Evolutionary conservation across 1,140 invertebrate species (phyloP).

Genomic region (Solenopsis fugax): DNA sequence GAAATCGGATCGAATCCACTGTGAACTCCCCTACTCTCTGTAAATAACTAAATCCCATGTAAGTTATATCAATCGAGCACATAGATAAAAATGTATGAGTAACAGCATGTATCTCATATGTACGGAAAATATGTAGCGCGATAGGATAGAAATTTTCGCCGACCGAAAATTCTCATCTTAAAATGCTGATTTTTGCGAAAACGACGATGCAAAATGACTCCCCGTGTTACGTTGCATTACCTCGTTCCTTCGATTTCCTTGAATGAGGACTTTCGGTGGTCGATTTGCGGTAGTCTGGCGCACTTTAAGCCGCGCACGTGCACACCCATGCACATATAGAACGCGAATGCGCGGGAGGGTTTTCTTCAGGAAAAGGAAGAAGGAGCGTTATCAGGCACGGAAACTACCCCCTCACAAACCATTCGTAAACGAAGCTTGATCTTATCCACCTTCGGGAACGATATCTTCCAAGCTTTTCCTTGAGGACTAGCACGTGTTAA

Average conservation of each 20-base stretch:
- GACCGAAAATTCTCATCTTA: conserved; percentile 48
- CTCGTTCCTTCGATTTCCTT: conserved; percentile 10
- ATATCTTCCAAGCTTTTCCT: conserved; percentile 55
- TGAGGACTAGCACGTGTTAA: not conserved
- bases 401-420: conserved; percentile 65
- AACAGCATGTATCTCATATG: not conserved
- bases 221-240: conserved; percentile 27
- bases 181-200: conserved; percentile 41
- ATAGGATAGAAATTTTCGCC: conserved; percentile 26
- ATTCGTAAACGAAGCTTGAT: conserved; percentile 71
- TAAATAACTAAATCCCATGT: not conserved
- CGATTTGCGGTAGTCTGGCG: conserved; percentile 55
- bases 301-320: conserved; percentile 16
- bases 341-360: not conserved
- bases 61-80: not conserved
- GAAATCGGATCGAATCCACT: too few species aligned
- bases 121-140: not conserved
- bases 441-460: conserved; percentile 60
- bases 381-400: conserved; percentile 71
- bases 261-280: conserved; percentile 46
- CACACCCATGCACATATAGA: not conserved
- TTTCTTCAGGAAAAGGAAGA: conserved; percentile 37
- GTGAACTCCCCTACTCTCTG: not conserved
- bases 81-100: not conserved
- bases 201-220: conserved; percentile 19